Evolutionary conservation across 2,888 invertebrate species (phyloP).

Genomic region (Drosophila bunnanda): DNA sequence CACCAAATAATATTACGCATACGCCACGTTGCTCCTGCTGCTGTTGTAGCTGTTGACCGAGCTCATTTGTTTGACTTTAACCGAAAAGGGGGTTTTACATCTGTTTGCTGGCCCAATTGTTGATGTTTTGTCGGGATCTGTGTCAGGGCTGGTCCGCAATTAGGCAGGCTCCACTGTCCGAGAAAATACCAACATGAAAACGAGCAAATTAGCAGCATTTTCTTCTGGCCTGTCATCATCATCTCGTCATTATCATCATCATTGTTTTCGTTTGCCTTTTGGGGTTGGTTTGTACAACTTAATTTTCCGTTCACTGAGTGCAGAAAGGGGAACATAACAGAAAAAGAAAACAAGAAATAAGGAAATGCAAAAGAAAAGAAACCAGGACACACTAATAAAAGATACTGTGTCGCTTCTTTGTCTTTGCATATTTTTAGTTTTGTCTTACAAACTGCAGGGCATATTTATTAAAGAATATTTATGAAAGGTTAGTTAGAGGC

Average conservation of each 20-base stretch:
- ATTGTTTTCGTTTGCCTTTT: constrained; percentile 47
- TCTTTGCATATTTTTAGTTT: constrained; percentile 1
- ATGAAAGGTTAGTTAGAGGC: background rate
- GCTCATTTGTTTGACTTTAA: constrained; percentile 59
- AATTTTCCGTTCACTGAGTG: constrained; percentile 57
- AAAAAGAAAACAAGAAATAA: constrained; percentile 23
- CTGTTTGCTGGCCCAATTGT: constrained; percentile 49
- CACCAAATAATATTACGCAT: constrained; percentile 74
- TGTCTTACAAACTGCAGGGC: background rate
- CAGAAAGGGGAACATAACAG: constrained; percentile 12
- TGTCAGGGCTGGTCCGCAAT: constrained; percentile 79
- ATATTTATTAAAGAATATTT: background rate
- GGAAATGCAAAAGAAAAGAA: constrained; percentile 21
- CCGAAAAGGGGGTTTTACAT: constrained; percentile 47
- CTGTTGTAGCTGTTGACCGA: constrained; percentile 40
- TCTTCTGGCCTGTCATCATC: constrained; percentile 46
- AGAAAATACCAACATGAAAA: constrained; percentile 53
- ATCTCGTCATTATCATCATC: constrained; percentile 43
- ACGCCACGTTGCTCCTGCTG: constrained; percentile 56
- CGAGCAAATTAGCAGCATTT: constrained; percentile 65
- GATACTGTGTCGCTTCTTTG: constrained; percentile 13
- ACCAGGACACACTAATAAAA: constrained; percentile 67
- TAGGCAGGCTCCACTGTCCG: constrained; percentile 48
- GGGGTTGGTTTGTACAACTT: constrained; percentile 59
- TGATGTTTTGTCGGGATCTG: constrained; percentile 61